Evolutionary conservation across 2,888 invertebrate species (phyloP), one percentile per base, ranked within the genome.

Genomic region (Philonicus albiceps): DNA sequence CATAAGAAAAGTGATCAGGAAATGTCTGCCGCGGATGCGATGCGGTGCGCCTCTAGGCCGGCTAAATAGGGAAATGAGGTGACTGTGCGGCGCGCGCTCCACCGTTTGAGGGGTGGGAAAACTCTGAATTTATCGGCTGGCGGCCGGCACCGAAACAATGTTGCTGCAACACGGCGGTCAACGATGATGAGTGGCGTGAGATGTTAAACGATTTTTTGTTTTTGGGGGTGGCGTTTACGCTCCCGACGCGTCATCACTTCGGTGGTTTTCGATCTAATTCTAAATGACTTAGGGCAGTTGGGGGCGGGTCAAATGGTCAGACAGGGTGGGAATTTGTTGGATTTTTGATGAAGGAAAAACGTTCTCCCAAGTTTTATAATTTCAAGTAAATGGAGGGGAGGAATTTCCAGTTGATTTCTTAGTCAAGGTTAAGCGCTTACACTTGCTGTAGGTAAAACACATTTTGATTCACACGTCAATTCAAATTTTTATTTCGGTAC

Each of bases 1-100:
- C 53, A 81, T 81, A 81, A 81, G 53, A 31, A 11, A 43, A 49
- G 49, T 49, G 80, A 81, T n/a, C 80, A 53, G 80, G 80, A 55
- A 81, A 55, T 81, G 80, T 49, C 80, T 49, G 53, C 27, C 80
- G 53, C 55, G 53, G 49, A 49, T 53, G 53, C 53, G 31, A 37
- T 34, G 76, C 49, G 49, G 49, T 34, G 31, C 53, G 80, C 80
- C 80, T 81, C 31, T 81, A 76, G 76, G 76, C 80, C 80, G 53
- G 55, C 30, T 16, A 80, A 80, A 80, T 53, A 53, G 55, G 80
- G 55, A 81, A 81, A 81, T 81, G 31, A 43, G 22, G 80, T 30
- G 76, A 43, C 30, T 5, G 22, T 27, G 11, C 22, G 64, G 11
- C 40, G 16, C 40, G 16, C 13, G 3, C 40, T 16, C 16, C 40